Conservation (phyloP, 2,113 vertebrate species). For the Crotalus horridus region DNA sequence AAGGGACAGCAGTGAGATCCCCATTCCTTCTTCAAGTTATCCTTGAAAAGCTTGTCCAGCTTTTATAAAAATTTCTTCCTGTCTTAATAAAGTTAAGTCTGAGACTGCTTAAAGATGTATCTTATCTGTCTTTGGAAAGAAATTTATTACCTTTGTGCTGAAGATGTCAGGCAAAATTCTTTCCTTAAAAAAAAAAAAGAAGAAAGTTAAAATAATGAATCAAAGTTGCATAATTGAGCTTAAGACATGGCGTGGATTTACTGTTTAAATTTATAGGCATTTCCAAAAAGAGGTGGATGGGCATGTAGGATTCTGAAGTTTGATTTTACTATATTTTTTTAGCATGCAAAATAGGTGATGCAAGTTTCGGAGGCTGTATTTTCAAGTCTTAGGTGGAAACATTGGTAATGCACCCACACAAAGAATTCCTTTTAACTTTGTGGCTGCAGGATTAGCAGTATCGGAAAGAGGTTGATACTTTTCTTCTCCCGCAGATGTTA, state of each 20-base stretch:
- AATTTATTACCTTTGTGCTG: not conserved
- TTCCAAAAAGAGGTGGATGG: not conserved
- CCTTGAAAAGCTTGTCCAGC: not conserved
- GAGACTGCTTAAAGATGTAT: not conserved
- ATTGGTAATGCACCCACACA: not conserved
- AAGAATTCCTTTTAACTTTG: not conserved
- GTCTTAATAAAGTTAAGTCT: not conserved
- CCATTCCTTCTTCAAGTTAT: not conserved
- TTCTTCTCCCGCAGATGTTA: not conserved
- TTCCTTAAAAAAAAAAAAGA: not conserved
- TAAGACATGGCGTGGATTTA: not conserved
- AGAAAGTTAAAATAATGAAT: not conserved
- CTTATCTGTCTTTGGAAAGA: not conserved
- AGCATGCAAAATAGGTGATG: not conserved
- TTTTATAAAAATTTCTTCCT: not conserved
- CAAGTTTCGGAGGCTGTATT: not conserved
- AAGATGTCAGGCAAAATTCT: not conserved
- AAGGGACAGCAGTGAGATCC: slow-evolving; percentile 7
- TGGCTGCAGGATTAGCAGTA: not conserved
- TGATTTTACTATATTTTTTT: not conserved
- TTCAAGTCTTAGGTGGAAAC: not conserved
- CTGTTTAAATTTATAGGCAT: not conserved
- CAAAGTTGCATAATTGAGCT: not conserved
- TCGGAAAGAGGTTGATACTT: not conserved
- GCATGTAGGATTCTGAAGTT: not conserved